Base-by-base conservation (phyloP, 2,888 invertebrate genomes). In the Coenonympha glycerion region DNA sequence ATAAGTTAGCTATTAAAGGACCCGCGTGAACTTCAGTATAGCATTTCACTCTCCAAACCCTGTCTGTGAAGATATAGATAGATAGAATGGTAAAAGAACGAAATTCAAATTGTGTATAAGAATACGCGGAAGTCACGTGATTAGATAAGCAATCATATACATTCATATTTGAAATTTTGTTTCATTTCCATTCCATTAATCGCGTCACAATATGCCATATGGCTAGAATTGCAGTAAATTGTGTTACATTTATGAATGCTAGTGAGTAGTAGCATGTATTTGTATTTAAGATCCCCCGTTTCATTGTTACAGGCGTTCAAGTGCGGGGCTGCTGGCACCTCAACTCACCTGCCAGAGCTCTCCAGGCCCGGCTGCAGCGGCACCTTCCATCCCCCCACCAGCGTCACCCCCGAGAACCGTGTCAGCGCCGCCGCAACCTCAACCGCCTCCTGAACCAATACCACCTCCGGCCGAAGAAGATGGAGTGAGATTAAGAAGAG, bases 251-350 rank as follows among this genome's bases (percentile, higher is more conserved):
- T n/a, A 28, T n/a, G 11, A 28, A 6, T 6, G 26, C 1, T 11
- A 28, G n/a, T n/a, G 11, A 11, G 2, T n/a, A n/a, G n/a, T n/a
- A n/a, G n/a, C n/a, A 2, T 28, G 4, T 28, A 16, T 19, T 19
- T 36, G 28, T 24, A 16, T 19, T 52, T 15, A 36, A 26, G 13
- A 1, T 6, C 21, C 6, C n/a, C 19, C 26, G 26, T 50, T 60
- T 52, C 33, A 18, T 83, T 79, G 75, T 83, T 82, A 3, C 76
- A 86, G 85, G 87, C 79, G 82, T 53, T 79, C 86, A 57, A 85
- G 85, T 57, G 83, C 85, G 62, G 81, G 86, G 45, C 68, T 84
- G 47, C 71, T 85, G 70, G 84, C 84, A 41, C 82, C 82, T 57
- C 82, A 83, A 68, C 66, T 86, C 65, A 69, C 83, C 48, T 85